These are phyloP conservation scores for Proctacanthus coquilletti DNA, from an alignment of 1,140 invertebrate genomes.

Conservation along the genomic window DNA sequence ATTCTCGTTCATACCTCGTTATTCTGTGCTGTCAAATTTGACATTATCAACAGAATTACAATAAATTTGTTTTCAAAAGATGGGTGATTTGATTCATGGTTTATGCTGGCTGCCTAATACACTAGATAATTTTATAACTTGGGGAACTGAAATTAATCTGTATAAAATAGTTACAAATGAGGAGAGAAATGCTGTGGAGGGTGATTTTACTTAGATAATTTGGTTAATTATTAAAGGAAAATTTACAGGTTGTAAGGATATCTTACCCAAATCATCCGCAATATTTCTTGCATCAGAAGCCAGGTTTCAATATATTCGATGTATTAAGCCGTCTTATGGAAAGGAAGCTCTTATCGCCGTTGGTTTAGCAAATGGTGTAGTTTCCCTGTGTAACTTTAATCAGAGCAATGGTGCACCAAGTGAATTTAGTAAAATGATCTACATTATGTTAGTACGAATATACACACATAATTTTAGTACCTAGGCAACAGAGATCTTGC, in stretches of 20 bases:
- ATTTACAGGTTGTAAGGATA: slow-evolving; percentile 12
- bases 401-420: slow-evolving; percentile 35
- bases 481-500: slow-evolving; percentile 66
- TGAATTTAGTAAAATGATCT: neutral
- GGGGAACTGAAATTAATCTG: slow-evolving; percentile 69
- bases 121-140: slow-evolving; percentile 66
- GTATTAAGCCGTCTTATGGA: slow-evolving; percentile 24
- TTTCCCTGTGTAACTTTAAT: slow-evolving; percentile 63
- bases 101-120: slow-evolving; percentile 66
- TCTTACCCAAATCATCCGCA: slow-evolving; percentile 14
- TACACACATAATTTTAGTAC: slow-evolving; percentile 36
- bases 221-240: neutral
- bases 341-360: slow-evolving; percentile 54
- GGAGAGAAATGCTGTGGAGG: slow-evolving; percentile 10
- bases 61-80: too few species aligned
- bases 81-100: slow-evolving; percentile 44
- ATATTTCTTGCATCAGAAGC: slow-evolving; percentile 23
- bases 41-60: too few species aligned
- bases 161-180: slow-evolving; percentile 50
- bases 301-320: slow-evolving; percentile 26
- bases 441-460: neutral
- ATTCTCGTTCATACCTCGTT: too few species aligned
- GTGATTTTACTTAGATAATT: slow-evolving; percentile 6
- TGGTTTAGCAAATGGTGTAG: slow-evolving; percentile 73
- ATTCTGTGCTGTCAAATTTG: too few species aligned